Evolutionary conservation across 2,797 vertebrate genomes (phyloP).

Genomic region (Perodicticus potto): DNA sequence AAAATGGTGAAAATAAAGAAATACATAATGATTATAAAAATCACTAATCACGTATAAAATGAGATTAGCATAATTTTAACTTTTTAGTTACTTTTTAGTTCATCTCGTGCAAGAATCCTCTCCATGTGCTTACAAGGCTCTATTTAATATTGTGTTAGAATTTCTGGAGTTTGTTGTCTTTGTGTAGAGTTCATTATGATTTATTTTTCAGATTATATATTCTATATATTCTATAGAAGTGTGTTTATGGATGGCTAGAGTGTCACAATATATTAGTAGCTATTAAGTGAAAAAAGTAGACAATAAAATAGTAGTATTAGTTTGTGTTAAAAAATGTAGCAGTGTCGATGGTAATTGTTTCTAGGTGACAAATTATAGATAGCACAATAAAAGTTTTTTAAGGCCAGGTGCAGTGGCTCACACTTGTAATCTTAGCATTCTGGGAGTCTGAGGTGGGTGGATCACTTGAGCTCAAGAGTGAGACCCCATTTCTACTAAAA

Average conservation of each 20-base stretch:
- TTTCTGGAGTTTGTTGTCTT: neutral
- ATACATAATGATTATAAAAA: neutral
- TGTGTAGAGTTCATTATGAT: neutral
- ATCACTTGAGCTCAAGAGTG: too few species aligned
- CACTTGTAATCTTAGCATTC: too few species aligned
- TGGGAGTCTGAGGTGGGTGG: too few species aligned
- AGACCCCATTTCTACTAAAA: too few species aligned
- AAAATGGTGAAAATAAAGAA: neutral
- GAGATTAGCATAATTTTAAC: neutral
- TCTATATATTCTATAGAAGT: neutral
- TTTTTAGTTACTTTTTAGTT: neutral
- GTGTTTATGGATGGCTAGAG: neutral
- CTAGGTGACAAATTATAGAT: neutral
- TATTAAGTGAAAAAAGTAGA: neutral
- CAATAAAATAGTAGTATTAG: neutral
- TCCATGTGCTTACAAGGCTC: neutral
- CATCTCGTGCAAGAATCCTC: neutral
- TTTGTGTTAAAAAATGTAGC: neutral
- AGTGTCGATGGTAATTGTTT: neutral
- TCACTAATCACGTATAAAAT: neutral
- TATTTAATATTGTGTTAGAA: neutral
- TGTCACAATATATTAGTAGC: neutral
- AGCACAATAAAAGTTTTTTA: neutral
- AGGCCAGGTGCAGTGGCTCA: neutral
- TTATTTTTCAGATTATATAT: slow-evolving; percentile 18